A percentile compares a stretch with the other conserved stretches of the same genome.
Conservation (phyloP, 2,797 vertebrate species). For the Remorina albescens region DNA sequence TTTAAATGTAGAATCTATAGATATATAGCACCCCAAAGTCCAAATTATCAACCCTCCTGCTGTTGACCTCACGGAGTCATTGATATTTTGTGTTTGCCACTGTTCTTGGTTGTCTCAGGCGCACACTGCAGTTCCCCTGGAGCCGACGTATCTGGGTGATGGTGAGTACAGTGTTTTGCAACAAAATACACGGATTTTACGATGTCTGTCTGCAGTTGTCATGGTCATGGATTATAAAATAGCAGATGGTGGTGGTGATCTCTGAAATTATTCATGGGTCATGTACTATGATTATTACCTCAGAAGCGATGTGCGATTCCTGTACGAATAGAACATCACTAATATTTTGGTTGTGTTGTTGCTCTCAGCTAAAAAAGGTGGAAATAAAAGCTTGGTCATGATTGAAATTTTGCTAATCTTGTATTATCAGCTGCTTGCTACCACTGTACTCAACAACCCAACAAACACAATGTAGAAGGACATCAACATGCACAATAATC, state of each 20-base stretch:
- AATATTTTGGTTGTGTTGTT: too few species aligned
- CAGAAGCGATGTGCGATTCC: too few species aligned
- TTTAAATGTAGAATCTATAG: too few species aligned
- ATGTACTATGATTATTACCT: too few species aligned
- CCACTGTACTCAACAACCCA: neutral
- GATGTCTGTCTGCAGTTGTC: too few species aligned
- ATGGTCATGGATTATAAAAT: too few species aligned
- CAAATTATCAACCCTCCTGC: neutral
- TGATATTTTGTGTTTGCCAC: neutral
- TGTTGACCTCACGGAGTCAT: neutral
- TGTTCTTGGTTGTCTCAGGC: constrained; percentile 67
- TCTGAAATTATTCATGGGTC: too few species aligned
- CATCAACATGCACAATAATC: neutral
- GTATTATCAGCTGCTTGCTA: neutral
- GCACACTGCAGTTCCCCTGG: constrained; percentile 75
- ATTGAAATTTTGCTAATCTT: neutral
- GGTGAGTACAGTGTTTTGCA: constrained; percentile 65
- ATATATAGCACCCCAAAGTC: too few species aligned
- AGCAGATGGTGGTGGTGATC: too few species aligned
- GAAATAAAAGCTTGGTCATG: neutral
- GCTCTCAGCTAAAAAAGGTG: neutral
- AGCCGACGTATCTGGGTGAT: constrained; percentile 77
- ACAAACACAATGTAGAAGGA: neutral
- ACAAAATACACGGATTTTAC: neutral
- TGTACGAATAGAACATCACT: too few species aligned